phyloP scores from a whole-genome alignment of 1,140 invertebrate species.

The Aricia agestis region DNA sequence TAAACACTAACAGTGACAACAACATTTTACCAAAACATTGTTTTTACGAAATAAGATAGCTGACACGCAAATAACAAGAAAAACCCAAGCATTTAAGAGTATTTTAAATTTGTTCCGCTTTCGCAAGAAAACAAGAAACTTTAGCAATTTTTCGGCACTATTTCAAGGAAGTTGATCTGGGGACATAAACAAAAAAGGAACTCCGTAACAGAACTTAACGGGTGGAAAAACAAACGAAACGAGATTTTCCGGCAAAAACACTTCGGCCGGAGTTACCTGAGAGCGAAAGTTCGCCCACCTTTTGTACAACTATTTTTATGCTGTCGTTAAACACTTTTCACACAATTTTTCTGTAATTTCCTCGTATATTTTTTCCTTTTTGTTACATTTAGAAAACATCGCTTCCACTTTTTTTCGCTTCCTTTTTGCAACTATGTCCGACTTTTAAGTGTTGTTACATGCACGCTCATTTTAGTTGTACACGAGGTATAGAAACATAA shows the following conservation, averaged over 20 bases:
- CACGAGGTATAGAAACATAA: too few species aligned
- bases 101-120: neutral
- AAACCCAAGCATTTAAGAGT: neutral
- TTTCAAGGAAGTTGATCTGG: slow-evolving; percentile 12
- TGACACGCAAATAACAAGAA: neutral
- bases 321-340: slow-evolving; percentile 15
- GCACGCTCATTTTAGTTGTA: too few species aligned
- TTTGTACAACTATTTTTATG: slow-evolving; percentile 15
- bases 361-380: neutral
- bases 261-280: slow-evolving; percentile 10
- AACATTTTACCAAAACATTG: neutral
- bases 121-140: neutral
- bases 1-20: too few species aligned
- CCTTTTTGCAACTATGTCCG: neutral
- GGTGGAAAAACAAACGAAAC: slow-evolving; percentile 14
- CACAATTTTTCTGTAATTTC: slow-evolving; percentile 12
- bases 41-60: too few species aligned
- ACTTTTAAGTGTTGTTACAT: too few species aligned
- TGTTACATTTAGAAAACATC: neutral
- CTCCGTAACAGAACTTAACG: slow-evolving; percentile 11
- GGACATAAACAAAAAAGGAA: slow-evolving; percentile 9
- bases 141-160: slow-evolving; percentile 11
- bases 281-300: slow-evolving; percentile 11
- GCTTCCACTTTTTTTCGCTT: neutral
- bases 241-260: slow-evolving; percentile 15